These are phyloP conservation scores for Caradrina clavipalpis DNA, from an alignment of 2,888 invertebrate species.

Conservation along the genomic window DNA sequence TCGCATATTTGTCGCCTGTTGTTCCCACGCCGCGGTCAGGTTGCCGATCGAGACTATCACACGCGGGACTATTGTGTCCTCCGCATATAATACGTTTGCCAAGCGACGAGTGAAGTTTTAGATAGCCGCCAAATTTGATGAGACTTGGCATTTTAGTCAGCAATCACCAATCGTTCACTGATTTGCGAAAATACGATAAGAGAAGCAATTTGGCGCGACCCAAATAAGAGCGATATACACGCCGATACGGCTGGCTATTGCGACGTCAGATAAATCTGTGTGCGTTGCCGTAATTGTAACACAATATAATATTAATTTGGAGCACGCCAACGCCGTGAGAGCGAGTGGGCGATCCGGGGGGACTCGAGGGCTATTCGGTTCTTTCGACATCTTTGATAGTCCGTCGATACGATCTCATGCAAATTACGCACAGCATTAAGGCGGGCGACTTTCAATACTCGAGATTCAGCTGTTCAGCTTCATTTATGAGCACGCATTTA, in stretches of 20 bases:
- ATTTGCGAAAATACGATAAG: slow-evolving; percentile 76
- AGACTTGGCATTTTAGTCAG: slow-evolving; percentile 54
- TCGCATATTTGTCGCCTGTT: slow-evolving; percentile 80
- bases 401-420: slow-evolving; percentile 66
- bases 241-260: slow-evolving; percentile 71
- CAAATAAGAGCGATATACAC: slow-evolving; percentile 73
- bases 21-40: slow-evolving; percentile 81
- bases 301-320: slow-evolving; percentile 82
- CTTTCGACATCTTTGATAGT: slow-evolving; percentile 70
- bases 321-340: slow-evolving; percentile 77
- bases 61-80: slow-evolving; percentile 65
- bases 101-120: slow-evolving; percentile 19
- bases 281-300: slow-evolving; percentile 79
- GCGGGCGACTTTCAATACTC: slow-evolving; percentile 54
- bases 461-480: slow-evolving; percentile 47
- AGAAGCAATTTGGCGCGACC: slow-evolving; percentile 76
- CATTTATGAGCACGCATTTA: slow-evolving; percentile 47
- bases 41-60: slow-evolving; percentile 63
- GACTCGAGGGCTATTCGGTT: slow-evolving; percentile 65
- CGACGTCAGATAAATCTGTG: slow-evolving; percentile 73
- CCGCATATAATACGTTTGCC: slow-evolving; percentile 43
- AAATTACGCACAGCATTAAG: slow-evolving; percentile 59
- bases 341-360: slow-evolving; percentile 71
- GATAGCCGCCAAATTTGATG: slow-evolving; percentile 18
- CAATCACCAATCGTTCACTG: slow-evolving; percentile 65